Base-by-base conservation (phyloP, 2,888 invertebrate species). In the Philopedon plagiatum region DNA sequence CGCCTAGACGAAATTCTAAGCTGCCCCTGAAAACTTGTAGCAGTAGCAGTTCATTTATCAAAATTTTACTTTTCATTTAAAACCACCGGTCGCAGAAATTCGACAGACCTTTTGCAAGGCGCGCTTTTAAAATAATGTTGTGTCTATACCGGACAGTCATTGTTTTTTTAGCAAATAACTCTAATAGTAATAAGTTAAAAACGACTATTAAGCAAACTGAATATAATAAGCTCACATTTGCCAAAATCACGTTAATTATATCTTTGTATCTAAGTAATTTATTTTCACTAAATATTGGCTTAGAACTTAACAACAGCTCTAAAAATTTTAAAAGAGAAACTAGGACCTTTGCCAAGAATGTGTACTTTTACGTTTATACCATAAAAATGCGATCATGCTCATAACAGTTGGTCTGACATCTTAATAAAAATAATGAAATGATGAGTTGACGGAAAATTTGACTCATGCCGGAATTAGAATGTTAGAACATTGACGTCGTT, bases 211-310 rank as follows among this genome's bases (percentile, higher is more conserved):
- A 44, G 18, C 18, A 44, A 46, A 21, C 11, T 21, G 9, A 46
- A 9, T 19, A 19, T 46, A 21, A 46, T 46, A 21, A 46, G 11
- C 21, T 15, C 3, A 37, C 37, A 46, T 21, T 46, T 46, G 46
- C 21, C 46, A 46, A 21, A 46, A 46, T 21, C 21, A 21, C 11
- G n/a, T n/a, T 19, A 46, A 46, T 46, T 46, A 46, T 46, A n/a
- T 46, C 19, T 1, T 9, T 8, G 19, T 19, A 44, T 44, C 0
- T 21, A 9, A 2, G 3, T 46, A 49, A 13, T 26, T 49, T 26
- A 26, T 49, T 26, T 2, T 1, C 21, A 9, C 11, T 23, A 46
- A 46, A 5, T 21, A 21, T 9, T 26, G 37, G n/a, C 37, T 37
- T 37, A 37, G n/a, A n/a, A 39, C 39, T 15, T 15, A 15, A 15